Evolutionary conservation across 2,113 vertebrate species (phyloP).

Genomic region (Engystomops pustulosus): DNA sequence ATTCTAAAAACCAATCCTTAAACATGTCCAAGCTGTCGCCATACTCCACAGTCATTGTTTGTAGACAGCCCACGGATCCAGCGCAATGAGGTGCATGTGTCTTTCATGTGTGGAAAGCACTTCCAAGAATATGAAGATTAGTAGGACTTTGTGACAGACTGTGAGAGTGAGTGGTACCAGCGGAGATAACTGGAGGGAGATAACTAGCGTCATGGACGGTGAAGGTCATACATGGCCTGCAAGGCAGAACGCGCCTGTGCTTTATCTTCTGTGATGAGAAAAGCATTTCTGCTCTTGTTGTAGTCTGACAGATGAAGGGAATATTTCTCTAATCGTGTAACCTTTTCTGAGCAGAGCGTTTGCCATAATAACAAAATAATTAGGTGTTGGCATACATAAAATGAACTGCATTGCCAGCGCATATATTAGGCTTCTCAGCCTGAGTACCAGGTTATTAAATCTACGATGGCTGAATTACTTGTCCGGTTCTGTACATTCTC

Average conservation of each 20-base stretch:
- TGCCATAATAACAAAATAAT: background rate
- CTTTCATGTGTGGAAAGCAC: conserved; percentile 68
- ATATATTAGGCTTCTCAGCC: background rate
- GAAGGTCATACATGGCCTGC: background rate
- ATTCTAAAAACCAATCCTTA: too few species aligned
- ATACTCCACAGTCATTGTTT: background rate
- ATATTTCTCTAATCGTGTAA: background rate
- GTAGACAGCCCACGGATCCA: too few species aligned
- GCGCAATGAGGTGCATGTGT: background rate
- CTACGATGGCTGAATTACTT: conserved; percentile 14
- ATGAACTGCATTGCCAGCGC: background rate
- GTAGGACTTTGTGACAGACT: conserved; percentile 73
- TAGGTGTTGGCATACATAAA: background rate
- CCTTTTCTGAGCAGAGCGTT: background rate
- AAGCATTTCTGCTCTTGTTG: conserved; percentile 3
- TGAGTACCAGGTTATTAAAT: background rate
- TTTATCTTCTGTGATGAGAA: background rate
- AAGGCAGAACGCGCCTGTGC: background rate
- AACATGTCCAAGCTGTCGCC: too few species aligned
- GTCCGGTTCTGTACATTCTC: background rate
- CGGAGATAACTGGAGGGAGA: background rate
- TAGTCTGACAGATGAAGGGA: background rate
- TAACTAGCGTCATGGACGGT: background rate
- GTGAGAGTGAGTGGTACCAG: conserved; percentile 67
- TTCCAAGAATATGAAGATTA: conserved; percentile 79